Conservation (phyloP, 2,888 invertebrate genomes). For the Amphipyra tragopoginis region DNA sequence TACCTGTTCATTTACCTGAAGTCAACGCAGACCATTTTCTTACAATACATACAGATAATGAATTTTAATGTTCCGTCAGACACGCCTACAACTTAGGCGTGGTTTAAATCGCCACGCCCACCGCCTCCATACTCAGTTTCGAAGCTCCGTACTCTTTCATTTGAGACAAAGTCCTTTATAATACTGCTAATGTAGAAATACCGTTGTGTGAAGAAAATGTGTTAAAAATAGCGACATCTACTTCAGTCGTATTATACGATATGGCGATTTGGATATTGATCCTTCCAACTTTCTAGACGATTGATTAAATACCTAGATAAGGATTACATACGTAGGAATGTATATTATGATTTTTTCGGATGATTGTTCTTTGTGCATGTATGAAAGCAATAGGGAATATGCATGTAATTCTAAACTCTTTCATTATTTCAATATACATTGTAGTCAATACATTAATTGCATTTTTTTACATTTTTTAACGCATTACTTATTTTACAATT, state of each 20-base stretch:
- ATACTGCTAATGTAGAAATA: conserved; percentile 73
- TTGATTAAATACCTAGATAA: conserved; percentile 78
- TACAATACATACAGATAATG: conserved; percentile 53
- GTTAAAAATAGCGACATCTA: conserved; percentile 55
- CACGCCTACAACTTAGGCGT: conserved; percentile 84
- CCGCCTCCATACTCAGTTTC: conserved; percentile 74
- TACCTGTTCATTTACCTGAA: conserved; percentile 1
- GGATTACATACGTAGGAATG: conserved; percentile 40
- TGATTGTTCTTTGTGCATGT: too few relatives aligned
- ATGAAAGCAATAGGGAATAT: too few relatives aligned
- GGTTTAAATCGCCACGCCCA: conserved; percentile 78
- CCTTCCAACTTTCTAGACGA: conserved; percentile 86
- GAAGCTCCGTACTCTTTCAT: conserved; percentile 71
- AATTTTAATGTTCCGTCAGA: conserved; percentile 61
- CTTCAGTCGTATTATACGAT: conserved; percentile 68
- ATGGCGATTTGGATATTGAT: conserved; percentile 84
- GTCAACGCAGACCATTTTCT: conserved; percentile 13
- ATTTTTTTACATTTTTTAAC: too few relatives aligned
- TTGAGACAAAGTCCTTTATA: conserved; percentile 77
- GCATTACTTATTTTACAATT: too few relatives aligned
- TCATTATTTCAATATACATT: too few relatives aligned
- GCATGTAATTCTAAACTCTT: too few relatives aligned
- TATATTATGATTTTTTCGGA: too few relatives aligned
- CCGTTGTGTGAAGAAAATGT: conserved; percentile 55
- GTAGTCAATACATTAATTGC: too few relatives aligned